A percentile compares a stretch with the other conserved stretches of the same genome.
phyloP scores from a whole-genome alignment of 2,888 invertebrate species.

The Lasioglossum morio region DNA sequence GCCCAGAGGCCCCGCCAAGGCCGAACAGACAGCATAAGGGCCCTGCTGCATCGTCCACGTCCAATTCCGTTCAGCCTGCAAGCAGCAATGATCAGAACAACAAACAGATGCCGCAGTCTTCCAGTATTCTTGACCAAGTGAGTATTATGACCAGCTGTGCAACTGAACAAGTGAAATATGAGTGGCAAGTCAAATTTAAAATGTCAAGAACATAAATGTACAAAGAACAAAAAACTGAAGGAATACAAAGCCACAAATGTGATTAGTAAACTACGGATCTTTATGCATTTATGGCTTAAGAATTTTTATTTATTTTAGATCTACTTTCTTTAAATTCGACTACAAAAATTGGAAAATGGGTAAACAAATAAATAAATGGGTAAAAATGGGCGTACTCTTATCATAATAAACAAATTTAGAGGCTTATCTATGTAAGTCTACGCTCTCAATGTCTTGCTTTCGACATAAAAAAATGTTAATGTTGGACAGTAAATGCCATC shows the following conservation, averaged over 20 bases:
- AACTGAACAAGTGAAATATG: not conserved
- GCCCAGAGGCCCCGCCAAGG: slow-evolving; percentile 90
- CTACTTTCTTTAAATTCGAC: no score
- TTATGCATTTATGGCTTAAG: no score
- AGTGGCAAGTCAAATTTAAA: not conserved
- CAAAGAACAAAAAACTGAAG: not conserved
- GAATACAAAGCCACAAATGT: not conserved
- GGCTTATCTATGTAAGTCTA: no score
- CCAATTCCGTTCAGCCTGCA: slow-evolving; percentile 77
- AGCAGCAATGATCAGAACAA: slow-evolving; percentile 81
- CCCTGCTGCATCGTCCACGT: slow-evolving; percentile 75
- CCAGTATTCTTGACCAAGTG: slow-evolving; percentile 83
- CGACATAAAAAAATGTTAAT: not conserved
- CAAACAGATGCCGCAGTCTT: slow-evolving; percentile 82
- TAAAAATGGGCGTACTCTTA: not conserved
- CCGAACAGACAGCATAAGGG: slow-evolving; percentile 82
- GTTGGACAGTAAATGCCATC: no score
- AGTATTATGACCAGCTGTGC: slow-evolving; percentile 60
- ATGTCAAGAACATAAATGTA: not conserved
- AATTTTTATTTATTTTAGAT: no score
- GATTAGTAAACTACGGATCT: not conserved
- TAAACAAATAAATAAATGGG: not conserved
- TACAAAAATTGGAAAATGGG: no score
- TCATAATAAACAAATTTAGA: no score
- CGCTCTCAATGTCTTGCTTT: no score